Evolutionary conservation across 2,113 vertebrate species (phyloP).

Genomic region (Catagonus wagneri): DNA sequence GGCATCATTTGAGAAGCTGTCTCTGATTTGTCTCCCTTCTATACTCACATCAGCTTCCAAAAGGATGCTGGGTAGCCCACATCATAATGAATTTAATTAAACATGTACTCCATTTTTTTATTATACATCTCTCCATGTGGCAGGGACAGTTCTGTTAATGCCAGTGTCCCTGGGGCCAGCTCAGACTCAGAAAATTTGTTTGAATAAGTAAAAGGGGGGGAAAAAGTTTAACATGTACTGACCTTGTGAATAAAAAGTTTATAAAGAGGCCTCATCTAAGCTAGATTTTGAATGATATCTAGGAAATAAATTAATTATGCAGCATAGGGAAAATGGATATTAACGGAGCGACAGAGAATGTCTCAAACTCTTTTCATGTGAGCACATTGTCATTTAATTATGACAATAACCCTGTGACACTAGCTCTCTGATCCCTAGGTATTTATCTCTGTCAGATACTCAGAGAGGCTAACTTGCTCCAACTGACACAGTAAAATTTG

Average conservation of each 20-base stretch:
- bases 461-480: neutral
- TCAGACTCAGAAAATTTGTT: conserved; percentile 35
- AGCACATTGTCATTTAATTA: neutral
- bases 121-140: neutral
- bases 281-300: conserved; percentile 14
- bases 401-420: neutral
- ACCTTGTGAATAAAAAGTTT: conserved; percentile 53
- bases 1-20: neutral
- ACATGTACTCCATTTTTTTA: neutral
- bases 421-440: neutral
- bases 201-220: neutral
- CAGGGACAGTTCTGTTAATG: neutral
- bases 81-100: conserved; percentile 29
- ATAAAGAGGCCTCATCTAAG: neutral
- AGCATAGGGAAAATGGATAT: neutral
- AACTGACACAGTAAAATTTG: neutral
- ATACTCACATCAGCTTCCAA: neutral
- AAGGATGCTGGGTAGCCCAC: neutral
- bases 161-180: neutral
- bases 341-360: conserved; percentile 7
- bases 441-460: neutral
- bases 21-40: neutral
- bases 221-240: conserved; percentile 29
- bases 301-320: conserved; percentile 58
- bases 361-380: neutral